Conservation (phyloP, 2,797 vertebrate species). For the Lepilemur ruficaudatus region DNA sequence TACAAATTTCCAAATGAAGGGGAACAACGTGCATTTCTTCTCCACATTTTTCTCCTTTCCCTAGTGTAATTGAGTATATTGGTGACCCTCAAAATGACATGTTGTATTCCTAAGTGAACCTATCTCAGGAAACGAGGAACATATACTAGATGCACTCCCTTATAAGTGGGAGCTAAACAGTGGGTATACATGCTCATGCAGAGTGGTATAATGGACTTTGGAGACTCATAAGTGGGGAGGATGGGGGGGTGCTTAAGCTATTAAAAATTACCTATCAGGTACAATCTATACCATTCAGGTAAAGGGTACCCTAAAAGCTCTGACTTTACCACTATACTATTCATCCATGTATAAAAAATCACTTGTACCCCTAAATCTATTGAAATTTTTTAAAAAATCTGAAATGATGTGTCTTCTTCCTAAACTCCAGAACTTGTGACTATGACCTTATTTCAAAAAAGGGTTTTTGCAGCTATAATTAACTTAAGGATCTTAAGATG, state of each 20-base stretch:
- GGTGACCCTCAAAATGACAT: background rate
- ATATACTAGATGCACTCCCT: background rate
- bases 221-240: background rate
- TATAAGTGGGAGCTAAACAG: background rate
- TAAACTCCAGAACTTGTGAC: background rate
- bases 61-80: background rate
- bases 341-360: background rate
- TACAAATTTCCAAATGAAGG: background rate
- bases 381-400: background rate
- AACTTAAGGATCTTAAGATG: constrained; percentile 1
- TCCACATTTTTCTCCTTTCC: background rate
- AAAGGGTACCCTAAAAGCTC: background rate
- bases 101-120: background rate
- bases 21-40: fast-evolving
- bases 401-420: background rate
- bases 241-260: no score
- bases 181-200: background rate
- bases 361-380: background rate
- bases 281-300: background rate
- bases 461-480: background rate
- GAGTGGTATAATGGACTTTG: background rate
- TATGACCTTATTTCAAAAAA: background rate
- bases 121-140: background rate
- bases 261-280: background rate
- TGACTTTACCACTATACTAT: background rate